Evolutionary conservation across 2,888 invertebrate species (phyloP).

Genomic region (Aspidiotus rigidus): DNA sequence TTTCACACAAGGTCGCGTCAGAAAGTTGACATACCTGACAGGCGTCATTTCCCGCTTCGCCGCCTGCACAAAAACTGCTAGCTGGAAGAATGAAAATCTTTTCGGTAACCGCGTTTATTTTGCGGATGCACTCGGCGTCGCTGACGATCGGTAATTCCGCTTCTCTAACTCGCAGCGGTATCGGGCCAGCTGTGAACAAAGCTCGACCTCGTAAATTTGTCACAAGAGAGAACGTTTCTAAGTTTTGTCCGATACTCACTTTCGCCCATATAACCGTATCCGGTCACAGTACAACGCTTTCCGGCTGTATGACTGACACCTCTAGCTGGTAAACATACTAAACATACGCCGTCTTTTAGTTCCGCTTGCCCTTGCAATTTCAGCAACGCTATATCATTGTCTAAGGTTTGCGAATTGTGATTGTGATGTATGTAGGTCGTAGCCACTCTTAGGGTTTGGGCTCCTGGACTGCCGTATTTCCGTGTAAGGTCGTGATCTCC

Average conservation of each 20-base stretch:
- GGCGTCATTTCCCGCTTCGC: conserved; percentile 84
- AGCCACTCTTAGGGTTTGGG: conserved; percentile 79
- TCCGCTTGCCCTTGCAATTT: conserved; percentile 83
- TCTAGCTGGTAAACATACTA: conserved; percentile 80
- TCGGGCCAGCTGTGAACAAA: conserved; percentile 66
- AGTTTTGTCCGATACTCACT: conserved; percentile 49
- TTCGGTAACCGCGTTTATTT: conserved; percentile 88
- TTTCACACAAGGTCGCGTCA: too few relatives aligned
- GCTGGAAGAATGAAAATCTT: conserved; percentile 89
- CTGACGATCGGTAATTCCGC: conserved; percentile 87
- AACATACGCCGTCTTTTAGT: conserved; percentile 71
- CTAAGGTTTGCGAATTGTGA: conserved; percentile 87
- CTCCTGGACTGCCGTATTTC: conserved; percentile 83
- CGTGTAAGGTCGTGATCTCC: conserved; percentile 86
- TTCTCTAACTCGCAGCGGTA: conserved; percentile 77
- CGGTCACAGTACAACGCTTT: conserved; percentile 84
- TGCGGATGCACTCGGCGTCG: conserved; percentile 82
- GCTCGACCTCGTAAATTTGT: too few relatives aligned
- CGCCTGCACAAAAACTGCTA: conserved; percentile 88
- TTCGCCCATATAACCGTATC: conserved; percentile 92
- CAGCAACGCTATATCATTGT: conserved; percentile 85
- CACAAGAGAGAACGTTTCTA: too few relatives aligned
- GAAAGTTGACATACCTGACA: conserved; percentile 58
- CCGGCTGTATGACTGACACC: conserved; percentile 83
- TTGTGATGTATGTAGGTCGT: conserved; percentile 93